Evolutionary conservation across 2,113 vertebrate genomes (phyloP).

Genomic region (Callocephalon fimbriatum): DNA sequence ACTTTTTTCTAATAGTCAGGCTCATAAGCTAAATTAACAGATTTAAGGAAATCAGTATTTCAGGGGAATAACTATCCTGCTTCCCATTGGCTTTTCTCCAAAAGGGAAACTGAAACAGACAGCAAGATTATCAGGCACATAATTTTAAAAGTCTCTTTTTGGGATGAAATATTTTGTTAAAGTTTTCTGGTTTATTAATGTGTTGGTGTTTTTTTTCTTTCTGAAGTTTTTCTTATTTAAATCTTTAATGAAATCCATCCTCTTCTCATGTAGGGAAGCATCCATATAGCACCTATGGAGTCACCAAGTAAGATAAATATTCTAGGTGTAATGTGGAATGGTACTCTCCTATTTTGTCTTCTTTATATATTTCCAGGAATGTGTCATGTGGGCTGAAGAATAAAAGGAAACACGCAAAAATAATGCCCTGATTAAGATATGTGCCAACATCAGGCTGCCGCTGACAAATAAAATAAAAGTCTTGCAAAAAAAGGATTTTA

Average conservation of each 20-base stretch:
- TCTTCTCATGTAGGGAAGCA: background rate
- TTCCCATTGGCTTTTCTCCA: background rate
- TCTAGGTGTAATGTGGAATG: background rate
- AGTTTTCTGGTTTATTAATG: background rate
- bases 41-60: constrained; percentile 3
- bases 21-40: background rate
- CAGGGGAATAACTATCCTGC: background rate
- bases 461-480: background rate
- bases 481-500: background rate
- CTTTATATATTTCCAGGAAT: background rate
- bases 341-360: background rate
- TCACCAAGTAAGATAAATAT: background rate
- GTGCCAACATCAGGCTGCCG: background rate
- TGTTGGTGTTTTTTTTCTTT: fast-evolving
- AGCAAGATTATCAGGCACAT: background rate
- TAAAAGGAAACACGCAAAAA: background rate
- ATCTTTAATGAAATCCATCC: background rate
- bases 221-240: background rate
- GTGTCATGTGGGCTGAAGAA: background rate
- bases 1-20: background rate
- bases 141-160: background rate
- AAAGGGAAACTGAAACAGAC: constrained; percentile 3
- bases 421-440: background rate
- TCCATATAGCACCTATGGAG: background rate
- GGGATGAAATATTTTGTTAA: background rate